These are phyloP conservation scores for Hirtodrosophila trivittata DNA, from an alignment of 2,888 invertebrate species.

Conservation along the genomic window DNA sequence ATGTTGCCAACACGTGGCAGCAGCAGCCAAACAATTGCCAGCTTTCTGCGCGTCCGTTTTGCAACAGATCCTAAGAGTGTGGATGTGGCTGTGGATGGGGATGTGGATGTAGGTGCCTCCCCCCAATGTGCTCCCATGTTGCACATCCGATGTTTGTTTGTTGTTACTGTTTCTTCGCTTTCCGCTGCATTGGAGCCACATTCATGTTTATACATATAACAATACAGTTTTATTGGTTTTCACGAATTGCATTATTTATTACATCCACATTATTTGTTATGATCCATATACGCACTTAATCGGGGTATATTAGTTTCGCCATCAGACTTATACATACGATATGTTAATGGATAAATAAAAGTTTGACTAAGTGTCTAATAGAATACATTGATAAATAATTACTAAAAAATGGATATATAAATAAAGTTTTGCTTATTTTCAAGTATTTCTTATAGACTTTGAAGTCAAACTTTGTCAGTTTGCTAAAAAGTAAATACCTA, in stretches of 20 bases:
- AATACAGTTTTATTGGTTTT: conserved; percentile 23
- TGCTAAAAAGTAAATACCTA: too few species aligned
- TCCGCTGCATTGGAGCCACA: conserved; percentile 37
- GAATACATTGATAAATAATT: too few species aligned
- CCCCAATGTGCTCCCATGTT: conserved; percentile 46
- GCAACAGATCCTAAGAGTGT: conserved; percentile 44
- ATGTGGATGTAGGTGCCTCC: background rate
- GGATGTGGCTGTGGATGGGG: too few species aligned
- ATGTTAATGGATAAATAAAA: background rate
- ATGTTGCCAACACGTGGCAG: conserved; percentile 71
- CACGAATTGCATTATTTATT: conserved; percentile 57
- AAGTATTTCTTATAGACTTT: too few species aligned
- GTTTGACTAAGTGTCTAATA: background rate
- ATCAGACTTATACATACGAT: too few species aligned
- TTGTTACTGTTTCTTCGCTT: conserved; percentile 22
- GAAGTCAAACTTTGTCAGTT: too few species aligned
- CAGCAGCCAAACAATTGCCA: conserved; percentile 43
- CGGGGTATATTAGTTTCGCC: background rate
- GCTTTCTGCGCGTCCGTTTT: conserved; percentile 39
- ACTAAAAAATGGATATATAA: too few species aligned
- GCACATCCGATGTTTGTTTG: conserved; percentile 35
- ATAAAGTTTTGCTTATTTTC: background rate
- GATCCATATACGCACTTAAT: conserved; percentile 34
- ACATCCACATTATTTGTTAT: conserved; percentile 42
- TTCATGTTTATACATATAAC: background rate